Conservation (phyloP, 1,140 invertebrate genomes). For the Parapsyche elsis region DNA sequence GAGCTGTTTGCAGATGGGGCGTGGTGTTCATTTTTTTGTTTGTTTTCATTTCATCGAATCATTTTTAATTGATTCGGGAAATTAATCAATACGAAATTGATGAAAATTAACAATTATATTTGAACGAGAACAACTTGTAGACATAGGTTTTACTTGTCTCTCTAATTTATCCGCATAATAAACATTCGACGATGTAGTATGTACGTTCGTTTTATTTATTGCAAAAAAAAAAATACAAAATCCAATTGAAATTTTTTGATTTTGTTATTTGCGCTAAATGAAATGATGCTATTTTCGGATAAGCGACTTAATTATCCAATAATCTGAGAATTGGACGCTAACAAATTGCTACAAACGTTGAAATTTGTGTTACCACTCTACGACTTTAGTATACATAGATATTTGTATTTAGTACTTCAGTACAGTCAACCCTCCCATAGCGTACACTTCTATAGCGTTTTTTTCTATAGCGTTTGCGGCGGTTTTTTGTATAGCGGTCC, state of each 20-base stretch:
- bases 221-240: too few species aligned
- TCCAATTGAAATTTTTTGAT: too few species aligned
- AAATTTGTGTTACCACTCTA: slow-evolving; percentile 2
- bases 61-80: slow-evolving; percentile 52
- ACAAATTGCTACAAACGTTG: slow-evolving; percentile 42
- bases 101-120: slow-evolving; percentile 48
- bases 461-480: too few species aligned
- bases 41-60: slow-evolving; percentile 21
- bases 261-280: neutral
- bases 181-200: neutral
- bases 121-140: slow-evolving; percentile 32
- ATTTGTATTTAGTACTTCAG: too few species aligned
- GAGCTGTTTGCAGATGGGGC: slow-evolving; percentile 47
- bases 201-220: too few species aligned
- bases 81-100: slow-evolving; percentile 47
- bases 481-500: too few species aligned
- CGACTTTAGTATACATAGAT: too few species aligned
- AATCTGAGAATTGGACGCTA: slow-evolving; percentile 10
- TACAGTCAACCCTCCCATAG: too few species aligned
- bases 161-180: neutral
- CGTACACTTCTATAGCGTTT: too few species aligned
- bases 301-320: slow-evolving; percentile 38
- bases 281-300: neutral
- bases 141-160: slow-evolving; percentile 18
- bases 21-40: slow-evolving; percentile 20